Evolutionary conservation across 2,888 invertebrate species (phyloP), one percentile per base, ranked within the genome.

Genomic region (Epicampocera succincta): DNA sequence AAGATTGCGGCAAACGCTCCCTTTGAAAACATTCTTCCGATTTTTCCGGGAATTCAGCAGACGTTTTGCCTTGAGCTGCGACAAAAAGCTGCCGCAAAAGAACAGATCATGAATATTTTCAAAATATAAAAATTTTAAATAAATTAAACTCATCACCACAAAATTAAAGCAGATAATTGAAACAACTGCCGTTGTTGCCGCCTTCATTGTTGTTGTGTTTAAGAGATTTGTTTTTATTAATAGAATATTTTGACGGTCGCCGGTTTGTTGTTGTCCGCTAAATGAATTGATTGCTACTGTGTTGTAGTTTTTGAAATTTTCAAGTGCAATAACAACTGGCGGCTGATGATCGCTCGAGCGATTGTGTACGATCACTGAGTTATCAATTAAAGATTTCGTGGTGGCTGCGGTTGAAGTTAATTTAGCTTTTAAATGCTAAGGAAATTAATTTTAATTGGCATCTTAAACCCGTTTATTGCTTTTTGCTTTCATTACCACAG

Each of bases 21-120:
- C 40, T 50, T 15, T 71, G 60, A 40, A 82, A 82, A 50, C 82
- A 82, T 61, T 82, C 78, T 8, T 78, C 74, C 0, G 78, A 82
- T 48, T 65, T 78, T 46, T 38, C 78, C 13, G 74, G 69, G 44
- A 82, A 82, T 13, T 74, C 63, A 56, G 71, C 82, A 0, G 78
- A 71, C 11, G 71, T 66, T 58, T 58, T 82, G 54, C 65, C 75
- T 71, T 78, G 78, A 5, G 19, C 65, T 0, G 40, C 5, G 5
- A 48, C 17, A 11, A 52, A 19, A 1, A 46, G n/a, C 81, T 81
- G 9, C 8, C 52, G 46, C 48, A 61, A 38, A 33, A 33, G 42
- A 58, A 15, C 19, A 0, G 11, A 46, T 6, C 1, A 25, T 25
- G 5, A 9, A 9, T 33, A 33, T 33, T 33, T 33, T 33, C 6